A percentile compares a stretch with the other conserved stretches of the same genome.
phyloP scores from a whole-genome alignment of 2,888 invertebrate genomes.

The Hipparchia sbordonii region DNA sequence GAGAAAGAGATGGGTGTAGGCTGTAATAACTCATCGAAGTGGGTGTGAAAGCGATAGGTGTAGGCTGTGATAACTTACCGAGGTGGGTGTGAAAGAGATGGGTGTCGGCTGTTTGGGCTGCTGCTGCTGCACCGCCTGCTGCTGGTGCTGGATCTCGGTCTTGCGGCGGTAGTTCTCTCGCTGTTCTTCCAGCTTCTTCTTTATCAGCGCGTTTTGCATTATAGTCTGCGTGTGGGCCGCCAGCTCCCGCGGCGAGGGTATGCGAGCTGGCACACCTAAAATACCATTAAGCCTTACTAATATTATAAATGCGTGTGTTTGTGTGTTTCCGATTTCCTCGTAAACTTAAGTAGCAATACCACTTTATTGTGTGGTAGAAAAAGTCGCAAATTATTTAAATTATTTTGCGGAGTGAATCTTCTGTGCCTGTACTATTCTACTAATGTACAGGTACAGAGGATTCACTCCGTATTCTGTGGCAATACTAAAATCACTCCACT shows the following conservation, averaged over 20 bases:
- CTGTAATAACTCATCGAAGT: not conserved
- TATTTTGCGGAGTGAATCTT: too few species aligned
- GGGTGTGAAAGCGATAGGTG: not conserved
- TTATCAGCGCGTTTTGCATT: constrained; percentile 92
- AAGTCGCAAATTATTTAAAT: too few species aligned
- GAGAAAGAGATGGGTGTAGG: too few species aligned
- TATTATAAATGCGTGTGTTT: too few species aligned
- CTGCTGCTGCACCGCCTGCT: constrained; percentile 56
- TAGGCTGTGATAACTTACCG: constrained; percentile 53
- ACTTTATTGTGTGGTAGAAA: too few species aligned
- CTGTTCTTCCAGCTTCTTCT: constrained; percentile 95
- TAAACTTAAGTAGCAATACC: too few species aligned
- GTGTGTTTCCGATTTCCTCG: too few species aligned
- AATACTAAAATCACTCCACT: too few species aligned
- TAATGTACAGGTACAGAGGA: too few species aligned
- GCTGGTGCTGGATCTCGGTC: constrained; percentile 82
- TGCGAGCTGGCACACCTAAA: constrained; percentile 86
- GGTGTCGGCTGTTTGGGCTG: constrained; percentile 79
- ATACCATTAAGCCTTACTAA: too few species aligned
- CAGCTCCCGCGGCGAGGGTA: constrained; percentile 92
- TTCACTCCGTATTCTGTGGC: too few species aligned
- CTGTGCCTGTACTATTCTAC: too few species aligned
- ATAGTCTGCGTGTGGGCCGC: constrained; percentile 93
- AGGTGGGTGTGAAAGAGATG: constrained; percentile 95
- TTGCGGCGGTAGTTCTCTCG: constrained; percentile 92